Evolutionary conservation across 2,113 vertebrate species (phyloP).

Genomic region (Alectura lathami): DNA sequence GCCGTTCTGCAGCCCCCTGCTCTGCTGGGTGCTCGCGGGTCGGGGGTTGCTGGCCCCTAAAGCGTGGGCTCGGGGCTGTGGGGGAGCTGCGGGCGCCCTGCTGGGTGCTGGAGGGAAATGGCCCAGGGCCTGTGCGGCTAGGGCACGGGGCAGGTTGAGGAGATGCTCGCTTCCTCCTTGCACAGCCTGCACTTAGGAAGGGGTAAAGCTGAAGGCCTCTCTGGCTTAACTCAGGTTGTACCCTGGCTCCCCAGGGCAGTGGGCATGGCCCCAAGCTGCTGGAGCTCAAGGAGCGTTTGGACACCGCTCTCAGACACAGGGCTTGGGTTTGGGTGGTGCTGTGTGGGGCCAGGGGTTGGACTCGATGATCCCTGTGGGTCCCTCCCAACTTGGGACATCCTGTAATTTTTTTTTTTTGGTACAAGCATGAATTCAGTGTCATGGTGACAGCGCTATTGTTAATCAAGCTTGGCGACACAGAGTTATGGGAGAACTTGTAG

Average conservation of each 20-base stretch:
- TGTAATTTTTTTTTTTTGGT: background rate
- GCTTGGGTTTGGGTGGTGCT: background rate
- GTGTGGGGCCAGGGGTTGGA: background rate
- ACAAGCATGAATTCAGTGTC: fast-evolving
- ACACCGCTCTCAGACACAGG: background rate
- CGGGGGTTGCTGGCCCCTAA: background rate
- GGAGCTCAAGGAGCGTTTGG: background rate
- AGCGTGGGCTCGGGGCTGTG: background rate
- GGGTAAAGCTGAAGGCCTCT: background rate
- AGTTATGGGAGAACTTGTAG: background rate
- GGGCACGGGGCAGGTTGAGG: background rate
- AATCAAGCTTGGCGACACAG: fast-evolving
- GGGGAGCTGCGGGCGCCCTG: background rate
- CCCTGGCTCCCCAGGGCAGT: background rate
- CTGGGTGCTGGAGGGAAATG: fast-evolving
- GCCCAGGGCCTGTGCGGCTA: background rate
- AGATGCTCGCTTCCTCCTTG: fast-evolving
- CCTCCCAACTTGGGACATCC: background rate
- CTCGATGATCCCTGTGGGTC: background rate
- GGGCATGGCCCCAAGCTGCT: background rate
- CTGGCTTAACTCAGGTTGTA: background rate
- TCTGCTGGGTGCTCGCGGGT: background rate
- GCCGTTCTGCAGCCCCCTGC: background rate
- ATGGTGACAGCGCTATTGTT: background rate
- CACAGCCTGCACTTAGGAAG: too few relatives aligned